Conservation (phyloP, 2,888 invertebrate genomes). For the Ernsta delagoae region DNA sequence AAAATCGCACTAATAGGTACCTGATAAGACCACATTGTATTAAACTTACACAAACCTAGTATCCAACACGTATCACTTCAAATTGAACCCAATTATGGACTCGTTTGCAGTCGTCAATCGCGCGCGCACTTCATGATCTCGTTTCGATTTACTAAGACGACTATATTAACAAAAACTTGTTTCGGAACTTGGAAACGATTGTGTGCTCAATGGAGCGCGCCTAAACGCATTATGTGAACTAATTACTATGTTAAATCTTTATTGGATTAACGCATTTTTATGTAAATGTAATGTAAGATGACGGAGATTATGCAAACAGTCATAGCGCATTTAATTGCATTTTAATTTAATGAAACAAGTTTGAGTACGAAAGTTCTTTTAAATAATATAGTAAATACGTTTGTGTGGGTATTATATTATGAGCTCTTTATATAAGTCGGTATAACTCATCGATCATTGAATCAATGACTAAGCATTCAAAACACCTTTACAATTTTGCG, state of each 20-base stretch:
- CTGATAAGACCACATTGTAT: no score
- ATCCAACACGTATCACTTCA: neutral
- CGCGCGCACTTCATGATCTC: constrained; percentile 13
- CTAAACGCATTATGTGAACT: constrained; percentile 34
- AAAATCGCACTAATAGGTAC: neutral
- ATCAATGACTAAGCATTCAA: no score
- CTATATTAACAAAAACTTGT: constrained; percentile 37
- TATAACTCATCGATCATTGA: no score
- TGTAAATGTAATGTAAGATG: constrained; percentile 5
- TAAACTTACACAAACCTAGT: neutral
- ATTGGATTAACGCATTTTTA: constrained; percentile 18
- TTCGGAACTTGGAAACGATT: constrained; percentile 32
- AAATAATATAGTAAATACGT: neutral
- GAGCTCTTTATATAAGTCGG: no score
- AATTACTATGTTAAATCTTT: constrained; percentile 32
- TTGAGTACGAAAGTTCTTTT: neutral
- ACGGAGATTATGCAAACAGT: neutral
- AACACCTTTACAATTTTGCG: no score
- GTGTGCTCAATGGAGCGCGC: constrained; percentile 24
- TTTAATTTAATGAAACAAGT: no score
- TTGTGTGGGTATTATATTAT: no score
- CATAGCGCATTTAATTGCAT: neutral
- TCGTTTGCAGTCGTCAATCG: constrained; percentile 7
- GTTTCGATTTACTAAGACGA: constrained; percentile 32
- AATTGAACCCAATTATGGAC: constrained; percentile 8